Evolutionary conservation across 1,140 invertebrate genomes (phyloP).

Genomic region (Agrilus planipennis): DNA sequence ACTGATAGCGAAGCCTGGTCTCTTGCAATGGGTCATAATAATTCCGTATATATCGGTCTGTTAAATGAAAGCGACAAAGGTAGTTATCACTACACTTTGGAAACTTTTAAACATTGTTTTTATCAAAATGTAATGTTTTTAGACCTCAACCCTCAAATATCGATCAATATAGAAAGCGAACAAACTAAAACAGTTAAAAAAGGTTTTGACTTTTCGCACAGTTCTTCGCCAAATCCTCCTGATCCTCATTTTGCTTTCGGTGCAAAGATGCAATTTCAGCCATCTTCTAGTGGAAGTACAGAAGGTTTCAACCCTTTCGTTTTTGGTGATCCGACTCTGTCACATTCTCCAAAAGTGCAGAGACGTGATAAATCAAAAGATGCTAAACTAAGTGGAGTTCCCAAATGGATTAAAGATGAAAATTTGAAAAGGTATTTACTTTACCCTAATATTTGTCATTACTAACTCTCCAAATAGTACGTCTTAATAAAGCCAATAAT

Average conservation of each 20-base stretch:
- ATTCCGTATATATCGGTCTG: slow-evolving; percentile 52
- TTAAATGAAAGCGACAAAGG: slow-evolving; percentile 17
- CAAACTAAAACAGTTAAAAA: slow-evolving; percentile 28
- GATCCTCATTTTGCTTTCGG: slow-evolving; percentile 27
- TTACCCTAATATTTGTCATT: slow-evolving; percentile 35
- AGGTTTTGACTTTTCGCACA: slow-evolving; percentile 47
- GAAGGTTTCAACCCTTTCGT: slow-evolving; percentile 45
- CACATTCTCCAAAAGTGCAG: slow-evolving; percentile 28
- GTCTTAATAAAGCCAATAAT: slow-evolving; percentile 1
- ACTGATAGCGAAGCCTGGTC: slow-evolving; percentile 63
- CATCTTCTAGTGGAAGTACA: slow-evolving; percentile 12
- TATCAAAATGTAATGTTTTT: not conserved
- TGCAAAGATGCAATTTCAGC: not conserved
- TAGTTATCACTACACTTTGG: slow-evolving; percentile 11
- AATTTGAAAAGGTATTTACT: slow-evolving; percentile 36
- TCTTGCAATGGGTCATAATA: slow-evolving; percentile 52
- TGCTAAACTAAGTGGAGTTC: slow-evolving; percentile 50
- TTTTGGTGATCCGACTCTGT: slow-evolving; percentile 32
- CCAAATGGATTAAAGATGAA: slow-evolving; percentile 60
- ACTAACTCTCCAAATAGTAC: slow-evolving; percentile 14
- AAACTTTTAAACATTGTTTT: not conserved
- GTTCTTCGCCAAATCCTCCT: slow-evolving; percentile 24
- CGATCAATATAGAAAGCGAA: slow-evolving; percentile 6
- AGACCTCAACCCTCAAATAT: slow-evolving; percentile 13
- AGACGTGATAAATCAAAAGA: slow-evolving; percentile 36